These are phyloP conservation scores for Anoura caudifer DNA, from an alignment of 2,113 vertebrate species.

Conservation along the genomic window DNA sequence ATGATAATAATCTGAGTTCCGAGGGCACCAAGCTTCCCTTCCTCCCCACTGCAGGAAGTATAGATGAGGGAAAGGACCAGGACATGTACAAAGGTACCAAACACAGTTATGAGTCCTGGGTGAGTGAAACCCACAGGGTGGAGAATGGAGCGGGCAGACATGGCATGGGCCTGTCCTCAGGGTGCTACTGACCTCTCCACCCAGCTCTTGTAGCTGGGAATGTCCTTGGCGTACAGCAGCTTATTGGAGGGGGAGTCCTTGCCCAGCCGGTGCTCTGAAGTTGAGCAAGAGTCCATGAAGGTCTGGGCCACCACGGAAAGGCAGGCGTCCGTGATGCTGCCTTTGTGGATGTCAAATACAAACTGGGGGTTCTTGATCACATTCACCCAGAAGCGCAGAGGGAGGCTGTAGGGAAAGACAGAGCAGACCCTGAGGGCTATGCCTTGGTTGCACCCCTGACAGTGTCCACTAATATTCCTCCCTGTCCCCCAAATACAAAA, in stretches of 20 bases:
- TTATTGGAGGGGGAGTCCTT: conserved; percentile 99
- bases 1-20: background rate
- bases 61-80: background rate
- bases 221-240: conserved; percentile 98
- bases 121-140: background rate
- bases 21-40: background rate
- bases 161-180: background rate
- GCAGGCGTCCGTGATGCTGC: conserved; percentile 98
- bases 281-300: conserved; percentile 99
- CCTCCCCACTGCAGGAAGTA: background rate
- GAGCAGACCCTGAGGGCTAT: background rate
- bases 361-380: conserved; percentile 99
- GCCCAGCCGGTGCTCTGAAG: conserved; percentile 96
- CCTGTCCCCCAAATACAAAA: no score
- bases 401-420: conserved; percentile 84
- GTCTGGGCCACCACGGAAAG: conserved; percentile 98
- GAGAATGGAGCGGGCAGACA: background rate
- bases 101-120: background rate
- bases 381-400: conserved; percentile 98
- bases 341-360: conserved; percentile 99
- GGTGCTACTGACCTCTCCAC: conserved; percentile 91
- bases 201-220: conserved; percentile 99
- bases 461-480: no score
- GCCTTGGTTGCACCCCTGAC: accelerated
- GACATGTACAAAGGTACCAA: background rate